Percentiles rank a stretch among this genome's conserved stretches.
Evolutionary conservation across 2,888 invertebrate species (phyloP).

Genomic region (Limnephilus marmoratus): DNA sequence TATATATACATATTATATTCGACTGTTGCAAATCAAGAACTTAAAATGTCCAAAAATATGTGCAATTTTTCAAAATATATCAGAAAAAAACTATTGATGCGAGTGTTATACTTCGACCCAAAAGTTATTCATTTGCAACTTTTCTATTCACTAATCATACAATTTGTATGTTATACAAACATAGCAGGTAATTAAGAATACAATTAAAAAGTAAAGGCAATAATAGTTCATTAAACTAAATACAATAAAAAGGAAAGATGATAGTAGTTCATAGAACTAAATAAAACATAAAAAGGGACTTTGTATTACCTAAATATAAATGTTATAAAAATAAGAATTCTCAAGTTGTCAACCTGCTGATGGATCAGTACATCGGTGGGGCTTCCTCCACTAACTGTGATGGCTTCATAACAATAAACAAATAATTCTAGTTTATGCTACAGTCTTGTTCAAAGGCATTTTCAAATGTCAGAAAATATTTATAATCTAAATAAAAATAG

Average conservation of each 20-base stretch:
- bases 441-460: conserved; percentile 22
- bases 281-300: not conserved
- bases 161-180: too few species aligned
- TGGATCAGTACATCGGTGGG: not conserved
- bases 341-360: not conserved
- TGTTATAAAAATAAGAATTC: not conserved
- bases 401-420: not conserved
- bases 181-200: not conserved
- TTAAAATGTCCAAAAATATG: not conserved
- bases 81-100: not conserved
- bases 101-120: not conserved
- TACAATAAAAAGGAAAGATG: too few species aligned
- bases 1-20: not conserved
- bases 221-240: too few species aligned
- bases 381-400: not conserved
- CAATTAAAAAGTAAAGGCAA: not conserved
- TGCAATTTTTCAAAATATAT: not conserved
- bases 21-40: not conserved
- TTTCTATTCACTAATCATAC: too few species aligned
- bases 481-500: not conserved
- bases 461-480: not conserved
- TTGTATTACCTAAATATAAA: not conserved
- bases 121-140: too few species aligned
- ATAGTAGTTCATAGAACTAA: not conserved
- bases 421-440: not conserved